Percentiles rank a stretch among this genome's conserved stretches.
Evolutionary conservation across 1,140 invertebrate species (phyloP).

Genomic region (Metopolophium dirhodum): DNA sequence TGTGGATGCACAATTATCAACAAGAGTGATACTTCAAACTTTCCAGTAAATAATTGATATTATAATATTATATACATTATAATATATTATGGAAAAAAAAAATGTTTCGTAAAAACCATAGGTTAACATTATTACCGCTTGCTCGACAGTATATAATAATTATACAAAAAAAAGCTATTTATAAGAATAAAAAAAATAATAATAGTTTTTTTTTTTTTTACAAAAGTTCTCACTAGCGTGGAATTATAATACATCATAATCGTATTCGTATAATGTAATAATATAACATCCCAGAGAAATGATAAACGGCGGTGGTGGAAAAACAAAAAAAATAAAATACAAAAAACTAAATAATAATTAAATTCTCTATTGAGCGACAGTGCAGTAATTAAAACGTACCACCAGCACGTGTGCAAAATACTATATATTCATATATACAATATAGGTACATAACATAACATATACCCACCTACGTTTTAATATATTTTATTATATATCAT

Average conservation of each 20-base stretch:
- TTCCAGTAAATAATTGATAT: background rate
- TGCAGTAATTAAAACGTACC: conserved; percentile 32
- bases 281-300: background rate
- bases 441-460: too few relatives aligned
- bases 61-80: background rate
- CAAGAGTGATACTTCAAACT: background rate
- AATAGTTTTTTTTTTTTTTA: background rate
- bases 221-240: background rate
- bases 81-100: background rate
- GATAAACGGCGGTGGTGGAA: background rate
- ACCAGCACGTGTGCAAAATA: background rate
- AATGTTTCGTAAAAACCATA: background rate
- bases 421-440: background rate
- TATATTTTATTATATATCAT: background rate
- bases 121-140: background rate
- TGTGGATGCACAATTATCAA: background rate
- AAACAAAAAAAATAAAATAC: background rate
- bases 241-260: background rate
- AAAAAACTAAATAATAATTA: conserved; percentile 24
- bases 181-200: conserved; percentile 10
- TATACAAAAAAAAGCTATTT: background rate
- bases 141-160: conserved; percentile 17
- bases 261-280: background rate
- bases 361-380: conserved; percentile 16
- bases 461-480: too few relatives aligned